Conservation (phyloP, 2,113 vertebrate genomes). For the Thalassarche chlororhynchos region DNA sequence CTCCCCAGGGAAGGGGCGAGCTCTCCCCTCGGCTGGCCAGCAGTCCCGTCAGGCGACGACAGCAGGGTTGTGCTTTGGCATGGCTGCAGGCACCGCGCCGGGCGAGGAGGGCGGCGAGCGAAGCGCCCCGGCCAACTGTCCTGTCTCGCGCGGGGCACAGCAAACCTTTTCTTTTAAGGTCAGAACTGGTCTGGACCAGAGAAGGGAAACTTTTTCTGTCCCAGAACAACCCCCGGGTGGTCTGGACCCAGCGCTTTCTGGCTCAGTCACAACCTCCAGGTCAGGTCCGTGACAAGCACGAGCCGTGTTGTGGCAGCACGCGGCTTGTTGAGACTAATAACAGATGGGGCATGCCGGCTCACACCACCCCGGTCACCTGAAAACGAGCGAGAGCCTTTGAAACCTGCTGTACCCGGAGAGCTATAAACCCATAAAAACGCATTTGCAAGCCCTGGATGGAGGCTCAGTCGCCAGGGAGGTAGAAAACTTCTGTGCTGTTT, state of each 20-base stretch:
- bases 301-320: slow-evolving; percentile 37
- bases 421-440: background rate
- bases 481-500: background rate
- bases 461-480: fast-evolving
- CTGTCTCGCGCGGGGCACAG: background rate
- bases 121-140: background rate
- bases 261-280: background rate
- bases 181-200: background rate
- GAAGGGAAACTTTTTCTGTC: background rate
- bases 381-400: background rate
- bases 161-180: background rate
- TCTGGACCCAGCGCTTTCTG: background rate
- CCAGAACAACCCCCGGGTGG: background rate
- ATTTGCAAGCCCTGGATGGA: background rate
- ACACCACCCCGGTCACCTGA: background rate
- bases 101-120: background rate
- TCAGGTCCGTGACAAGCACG: background rate
- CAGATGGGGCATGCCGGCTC: background rate
- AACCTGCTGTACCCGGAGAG: fast-evolving
- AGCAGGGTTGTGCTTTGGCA: background rate
- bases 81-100: background rate
- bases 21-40: background rate
- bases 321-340: background rate
- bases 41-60: background rate
- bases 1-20: background rate